Conservation (phyloP, 2,888 invertebrate genomes). For the Spisula solida region DNA sequence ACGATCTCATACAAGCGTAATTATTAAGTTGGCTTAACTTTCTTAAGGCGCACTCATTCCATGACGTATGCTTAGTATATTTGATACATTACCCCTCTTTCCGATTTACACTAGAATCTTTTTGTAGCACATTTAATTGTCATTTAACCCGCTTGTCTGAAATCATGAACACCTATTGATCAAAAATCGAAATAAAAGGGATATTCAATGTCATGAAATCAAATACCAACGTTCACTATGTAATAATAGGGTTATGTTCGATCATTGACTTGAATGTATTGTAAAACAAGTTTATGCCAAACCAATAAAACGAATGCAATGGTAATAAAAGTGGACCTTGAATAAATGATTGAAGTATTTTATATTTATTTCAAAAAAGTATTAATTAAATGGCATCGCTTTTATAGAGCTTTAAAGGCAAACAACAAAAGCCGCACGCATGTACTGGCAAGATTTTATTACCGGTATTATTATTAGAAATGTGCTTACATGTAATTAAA, state of each 20-base stretch:
- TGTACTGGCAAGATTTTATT: too few relatives aligned
- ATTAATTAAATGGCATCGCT: constrained; percentile 2
- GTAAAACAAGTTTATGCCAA: background rate
- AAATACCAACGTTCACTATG: background rate
- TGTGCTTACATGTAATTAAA: too few relatives aligned
- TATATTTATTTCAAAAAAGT: background rate
- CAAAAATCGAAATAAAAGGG: background rate
- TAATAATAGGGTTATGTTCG: background rate
- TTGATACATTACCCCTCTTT: background rate
- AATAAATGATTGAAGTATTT: background rate
- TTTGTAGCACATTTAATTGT: background rate
- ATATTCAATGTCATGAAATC: constrained; percentile 1
- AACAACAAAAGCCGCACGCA: background rate
- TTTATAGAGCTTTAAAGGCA: background rate
- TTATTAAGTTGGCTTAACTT: too few relatives aligned
- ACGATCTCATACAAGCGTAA: too few relatives aligned
- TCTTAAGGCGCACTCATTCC: too few relatives aligned
- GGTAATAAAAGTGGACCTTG: background rate
- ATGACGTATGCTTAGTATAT: background rate
- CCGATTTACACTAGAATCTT: background rate
- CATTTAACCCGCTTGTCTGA: background rate
- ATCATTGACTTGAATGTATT: background rate
- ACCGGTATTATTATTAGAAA: too few relatives aligned
- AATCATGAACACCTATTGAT: background rate
- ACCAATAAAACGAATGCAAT: background rate